A percentile compares a stretch with the other conserved stretches of the same genome.
Evolutionary conservation across 1,140 invertebrate genomes (phyloP).

Genomic region (Hesperophylax magnus): DNA sequence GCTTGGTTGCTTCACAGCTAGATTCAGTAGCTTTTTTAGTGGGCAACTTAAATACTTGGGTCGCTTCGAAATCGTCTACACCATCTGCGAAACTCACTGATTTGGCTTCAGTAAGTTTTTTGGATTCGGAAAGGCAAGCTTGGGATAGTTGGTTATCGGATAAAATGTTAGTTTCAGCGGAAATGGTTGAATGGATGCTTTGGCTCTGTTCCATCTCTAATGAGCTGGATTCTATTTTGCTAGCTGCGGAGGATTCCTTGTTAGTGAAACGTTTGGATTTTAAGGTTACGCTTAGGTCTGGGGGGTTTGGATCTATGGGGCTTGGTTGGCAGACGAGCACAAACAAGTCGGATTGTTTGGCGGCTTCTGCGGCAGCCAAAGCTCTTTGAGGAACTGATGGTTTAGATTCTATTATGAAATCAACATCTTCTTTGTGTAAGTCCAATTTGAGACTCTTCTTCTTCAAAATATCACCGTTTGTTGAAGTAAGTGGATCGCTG

Average conservation of each 20-base stretch:
- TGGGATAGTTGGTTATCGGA: background rate
- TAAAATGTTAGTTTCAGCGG: background rate
- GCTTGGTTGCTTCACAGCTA: background rate
- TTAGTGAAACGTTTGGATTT: background rate
- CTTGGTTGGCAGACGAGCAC: conserved; percentile 26
- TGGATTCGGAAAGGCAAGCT: background rate
- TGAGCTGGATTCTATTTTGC: conserved; percentile 4
- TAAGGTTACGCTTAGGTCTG: background rate
- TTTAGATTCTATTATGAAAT: background rate
- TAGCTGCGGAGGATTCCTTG: background rate
- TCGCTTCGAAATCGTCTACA: background rate
- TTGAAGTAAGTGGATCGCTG: conserved; percentile 4
- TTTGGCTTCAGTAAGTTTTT: no score
- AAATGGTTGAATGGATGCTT: background rate
- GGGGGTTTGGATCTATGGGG: background rate
- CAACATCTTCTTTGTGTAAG: background rate
- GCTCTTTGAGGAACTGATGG: background rate
- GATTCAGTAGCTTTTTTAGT: conserved; percentile 10
- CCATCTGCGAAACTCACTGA: background rate
- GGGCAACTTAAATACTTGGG: conserved; percentile 1
- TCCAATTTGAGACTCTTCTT: conserved; percentile 2
- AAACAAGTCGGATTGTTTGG: conserved; percentile 10
- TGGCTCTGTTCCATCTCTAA: background rate
- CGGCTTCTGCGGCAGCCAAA: background rate
- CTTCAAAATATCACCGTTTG: background rate